A percentile compares a stretch with the other conserved stretches of the same genome.
Evolutionary conservation across 2,113 vertebrate species (phyloP).

Genomic region (Tragelaphus strepsiceros): DNA sequence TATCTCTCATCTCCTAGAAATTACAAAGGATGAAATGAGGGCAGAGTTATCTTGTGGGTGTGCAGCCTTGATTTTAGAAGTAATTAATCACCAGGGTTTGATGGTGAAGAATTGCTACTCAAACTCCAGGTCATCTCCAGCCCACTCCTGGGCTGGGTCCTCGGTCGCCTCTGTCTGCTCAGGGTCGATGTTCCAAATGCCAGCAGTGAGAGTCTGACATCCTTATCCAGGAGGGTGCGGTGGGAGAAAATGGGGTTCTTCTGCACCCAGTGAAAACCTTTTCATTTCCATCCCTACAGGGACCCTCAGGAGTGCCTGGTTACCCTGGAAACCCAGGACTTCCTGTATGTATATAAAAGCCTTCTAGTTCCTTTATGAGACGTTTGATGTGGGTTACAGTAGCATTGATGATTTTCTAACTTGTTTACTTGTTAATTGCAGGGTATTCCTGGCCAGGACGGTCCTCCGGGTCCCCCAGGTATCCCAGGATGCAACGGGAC

Average conservation of each 20-base stretch:
- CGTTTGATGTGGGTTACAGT: neutral
- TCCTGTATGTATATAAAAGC: slow-evolving; percentile 85
- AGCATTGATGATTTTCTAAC: neutral
- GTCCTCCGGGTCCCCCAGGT: slow-evolving; percentile 89
- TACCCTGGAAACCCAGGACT: slow-evolving; percentile 95
- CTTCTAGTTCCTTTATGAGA: neutral
- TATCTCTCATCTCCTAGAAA: neutral
- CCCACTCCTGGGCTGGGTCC: too few relatives aligned
- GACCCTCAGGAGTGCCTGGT: slow-evolving; percentile 88
- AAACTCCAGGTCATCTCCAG: fast-evolving
- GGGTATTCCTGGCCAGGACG: slow-evolving; percentile 97
- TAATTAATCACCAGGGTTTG: neutral
- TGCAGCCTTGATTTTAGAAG: neutral
- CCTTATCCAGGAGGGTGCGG: neutral
- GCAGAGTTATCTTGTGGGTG: neutral
- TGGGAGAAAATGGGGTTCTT: neutral
- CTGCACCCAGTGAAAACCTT: fast-evolving
- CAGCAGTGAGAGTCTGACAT: neutral
- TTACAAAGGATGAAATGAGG: neutral
- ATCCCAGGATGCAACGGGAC: slow-evolving; percentile 99
- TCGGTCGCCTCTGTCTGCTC: neutral
- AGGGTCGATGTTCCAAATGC: fast-evolving
- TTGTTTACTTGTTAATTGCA: slow-evolving; percentile 64
- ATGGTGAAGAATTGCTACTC: fast-evolving
- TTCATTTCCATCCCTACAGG: slow-evolving; percentile 80